Percentiles rank a stretch among this genome's conserved stretches.
Conservation (phyloP, 1,140 invertebrate species). For the Drosophila mojavensis region DNA sequence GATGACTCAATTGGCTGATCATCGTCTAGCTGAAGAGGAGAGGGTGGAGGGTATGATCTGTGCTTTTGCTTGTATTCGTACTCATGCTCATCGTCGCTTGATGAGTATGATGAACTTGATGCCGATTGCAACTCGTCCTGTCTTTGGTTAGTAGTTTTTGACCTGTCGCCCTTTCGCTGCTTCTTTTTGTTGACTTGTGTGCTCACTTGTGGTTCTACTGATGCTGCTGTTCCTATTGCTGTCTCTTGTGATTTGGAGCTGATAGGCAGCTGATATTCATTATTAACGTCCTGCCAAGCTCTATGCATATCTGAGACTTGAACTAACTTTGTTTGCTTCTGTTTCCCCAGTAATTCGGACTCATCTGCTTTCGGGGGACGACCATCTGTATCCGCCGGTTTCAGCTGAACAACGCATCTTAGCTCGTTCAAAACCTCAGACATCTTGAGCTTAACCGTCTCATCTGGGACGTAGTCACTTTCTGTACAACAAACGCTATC, state of each 20-base stretch:
- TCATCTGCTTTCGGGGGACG: not conserved
- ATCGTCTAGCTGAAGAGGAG: not conserved
- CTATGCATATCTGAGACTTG: constrained; percentile 80
- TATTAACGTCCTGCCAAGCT: constrained; percentile 81
- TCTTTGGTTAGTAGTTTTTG: not conserved
- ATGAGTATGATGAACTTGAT: constrained; percentile 61
- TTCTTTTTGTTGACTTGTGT: constrained; percentile 40
- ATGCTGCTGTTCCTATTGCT: not conserved
- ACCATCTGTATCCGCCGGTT: constrained; percentile 1
- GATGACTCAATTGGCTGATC: constrained; percentile 85
- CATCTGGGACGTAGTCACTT: constrained; percentile 86
- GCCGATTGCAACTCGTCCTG: constrained; percentile 67
- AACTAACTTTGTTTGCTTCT: constrained; percentile 51
- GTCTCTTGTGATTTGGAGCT: not conserved
- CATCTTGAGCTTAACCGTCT: constrained; percentile 91
- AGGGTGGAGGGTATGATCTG: not conserved
- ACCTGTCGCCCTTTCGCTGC: constrained; percentile 8
- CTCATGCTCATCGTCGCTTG: constrained; percentile 57
- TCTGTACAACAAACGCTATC: constrained; percentile 11
- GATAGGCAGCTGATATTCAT: constrained; percentile 31
- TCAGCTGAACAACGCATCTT: constrained; percentile 87
- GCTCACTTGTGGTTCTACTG: not conserved
- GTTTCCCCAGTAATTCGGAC: not conserved
- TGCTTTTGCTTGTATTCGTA: constrained; percentile 10
- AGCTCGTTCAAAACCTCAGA: constrained; percentile 90